These are phyloP conservation scores for Plagiodera versicolora DNA, from an alignment of 2,888 invertebrate species.

Conservation along the genomic window DNA sequence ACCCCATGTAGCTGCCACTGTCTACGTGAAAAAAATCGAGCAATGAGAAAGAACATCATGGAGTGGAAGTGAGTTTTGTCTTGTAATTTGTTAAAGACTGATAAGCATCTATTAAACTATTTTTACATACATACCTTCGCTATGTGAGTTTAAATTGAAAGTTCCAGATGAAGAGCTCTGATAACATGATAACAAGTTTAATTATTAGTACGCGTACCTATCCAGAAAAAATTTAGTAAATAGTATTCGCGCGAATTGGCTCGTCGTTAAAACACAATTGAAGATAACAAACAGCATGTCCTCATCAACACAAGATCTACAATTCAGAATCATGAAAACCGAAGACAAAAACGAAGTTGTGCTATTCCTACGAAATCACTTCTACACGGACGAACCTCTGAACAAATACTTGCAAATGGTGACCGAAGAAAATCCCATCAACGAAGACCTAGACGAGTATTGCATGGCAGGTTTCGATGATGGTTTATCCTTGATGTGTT, in stretches of 20 bases:
- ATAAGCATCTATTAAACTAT: too few relatives aligned
- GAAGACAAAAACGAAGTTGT: constrained; percentile 59
- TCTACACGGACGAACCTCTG: constrained; percentile 73
- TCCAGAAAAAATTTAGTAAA: too few relatives aligned
- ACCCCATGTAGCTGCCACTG: constrained; percentile 1
- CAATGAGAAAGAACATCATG: not conserved
- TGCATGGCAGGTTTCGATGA: constrained; percentile 60
- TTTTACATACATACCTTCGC: too few relatives aligned
- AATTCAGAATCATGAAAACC: constrained; percentile 53
- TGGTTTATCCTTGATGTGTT: constrained; percentile 65
- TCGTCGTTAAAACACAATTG: too few relatives aligned
- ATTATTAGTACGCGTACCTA: too few relatives aligned
- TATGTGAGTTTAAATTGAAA: too few relatives aligned
- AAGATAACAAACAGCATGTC: too few relatives aligned
- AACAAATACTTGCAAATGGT: constrained; percentile 65
- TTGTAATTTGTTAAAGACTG: too few relatives aligned
- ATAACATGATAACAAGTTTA: too few relatives aligned
- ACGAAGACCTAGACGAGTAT: constrained; percentile 66
- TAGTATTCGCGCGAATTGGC: too few relatives aligned
- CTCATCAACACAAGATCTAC: too few relatives aligned
- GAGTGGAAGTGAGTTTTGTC: not conserved
- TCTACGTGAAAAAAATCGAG: not conserved
- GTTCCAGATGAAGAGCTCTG: too few relatives aligned
- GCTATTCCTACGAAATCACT: constrained; percentile 61
- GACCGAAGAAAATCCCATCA: constrained; percentile 63